A percentile compares a stretch with the other conserved stretches of the same genome.
phyloP scores from a whole-genome alignment of 2,888 invertebrate genomes.

The Laothoe populi region DNA sequence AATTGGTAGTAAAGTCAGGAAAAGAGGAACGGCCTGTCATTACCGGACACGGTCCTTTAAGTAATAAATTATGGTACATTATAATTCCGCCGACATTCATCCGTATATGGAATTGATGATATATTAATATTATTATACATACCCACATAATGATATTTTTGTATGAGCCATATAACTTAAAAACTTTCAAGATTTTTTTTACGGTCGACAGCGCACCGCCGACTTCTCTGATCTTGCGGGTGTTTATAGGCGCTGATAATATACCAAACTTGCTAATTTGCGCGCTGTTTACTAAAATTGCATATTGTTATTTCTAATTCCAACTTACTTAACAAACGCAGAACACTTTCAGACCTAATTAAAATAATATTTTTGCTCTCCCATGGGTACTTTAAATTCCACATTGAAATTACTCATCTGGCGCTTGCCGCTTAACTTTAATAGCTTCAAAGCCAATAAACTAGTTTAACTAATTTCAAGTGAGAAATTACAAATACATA shows the following conservation, averaged over 20 bases:
- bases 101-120: constrained; percentile 9
- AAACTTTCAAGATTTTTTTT: too few relatives aligned
- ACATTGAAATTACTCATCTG: constrained; percentile 7
- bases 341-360: background rate
- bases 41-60: constrained; percentile 7
- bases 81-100: constrained; percentile 4
- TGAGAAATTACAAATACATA: constrained; percentile 28
- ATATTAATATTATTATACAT: background rate
- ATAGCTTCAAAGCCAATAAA: constrained; percentile 32
- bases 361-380: constrained; percentile 19
- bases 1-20: constrained; percentile 34
- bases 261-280: too few relatives aligned
- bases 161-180: too few relatives aligned
- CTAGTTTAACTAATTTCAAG: constrained; percentile 32
- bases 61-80: constrained; percentile 17
- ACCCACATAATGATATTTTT: background rate
- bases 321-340: background rate
- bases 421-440: constrained; percentile 7
- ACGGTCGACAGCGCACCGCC: too few relatives aligned
- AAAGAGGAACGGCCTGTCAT: constrained; percentile 9
- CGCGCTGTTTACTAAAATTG: too few relatives aligned
- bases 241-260: too few relatives aligned
- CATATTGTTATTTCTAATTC: background rate
- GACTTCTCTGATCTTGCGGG: too few relatives aligned
- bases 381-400: constrained; percentile 15